Evolutionary conservation across 2,888 invertebrate species (phyloP).

Genomic region (Cheilosia soror): DNA sequence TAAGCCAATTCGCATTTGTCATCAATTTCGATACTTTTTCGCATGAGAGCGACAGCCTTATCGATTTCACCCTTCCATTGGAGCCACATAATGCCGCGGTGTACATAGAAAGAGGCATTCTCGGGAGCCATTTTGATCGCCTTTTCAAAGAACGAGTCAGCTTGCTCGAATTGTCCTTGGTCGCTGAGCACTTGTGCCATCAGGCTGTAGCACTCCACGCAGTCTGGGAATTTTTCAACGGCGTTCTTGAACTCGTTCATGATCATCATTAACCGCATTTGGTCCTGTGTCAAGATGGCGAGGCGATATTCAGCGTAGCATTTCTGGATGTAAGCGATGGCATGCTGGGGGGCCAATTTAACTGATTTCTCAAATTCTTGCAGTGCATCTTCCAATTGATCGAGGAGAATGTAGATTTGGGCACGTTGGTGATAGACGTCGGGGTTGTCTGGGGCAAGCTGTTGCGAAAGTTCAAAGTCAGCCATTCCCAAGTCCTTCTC

Average conservation of each 20-base stretch:
- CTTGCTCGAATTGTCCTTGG: constrained; percentile 92
- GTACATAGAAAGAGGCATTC: constrained; percentile 94
- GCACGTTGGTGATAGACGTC: constrained; percentile 97
- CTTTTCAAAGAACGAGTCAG: constrained; percentile 91
- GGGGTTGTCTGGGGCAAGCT: constrained; percentile 90
- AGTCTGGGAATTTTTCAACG: constrained; percentile 91
- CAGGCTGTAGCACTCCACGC: constrained; percentile 93
- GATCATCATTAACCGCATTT: constrained; percentile 87
- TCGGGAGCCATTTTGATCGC: constrained; percentile 92
- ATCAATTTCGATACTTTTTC: constrained; percentile 93
- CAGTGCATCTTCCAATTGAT: constrained; percentile 91
- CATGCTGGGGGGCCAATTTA: constrained; percentile 91
- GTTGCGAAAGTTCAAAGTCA: constrained; percentile 91
- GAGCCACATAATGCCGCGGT: constrained; percentile 92
- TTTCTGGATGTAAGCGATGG: constrained; percentile 94
- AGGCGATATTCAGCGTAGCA: constrained; percentile 94
- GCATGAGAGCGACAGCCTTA: constrained; percentile 90
- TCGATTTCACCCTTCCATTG: constrained; percentile 94
- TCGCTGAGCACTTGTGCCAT: constrained; percentile 96
- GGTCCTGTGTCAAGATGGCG: constrained; percentile 87
- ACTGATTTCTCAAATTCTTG: constrained; percentile 93
- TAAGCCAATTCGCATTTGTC: constrained; percentile 97
- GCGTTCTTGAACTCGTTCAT: constrained; percentile 90
- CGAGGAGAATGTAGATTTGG: constrained; percentile 92
- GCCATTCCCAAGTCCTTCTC: constrained; percentile 89